A percentile compares a stretch with the other conserved stretches of the same genome.
These are phyloP conservation scores for Denticeps clupeoides DNA, from an alignment of 2,797 vertebrate species.

Conservation along the genomic window DNA sequence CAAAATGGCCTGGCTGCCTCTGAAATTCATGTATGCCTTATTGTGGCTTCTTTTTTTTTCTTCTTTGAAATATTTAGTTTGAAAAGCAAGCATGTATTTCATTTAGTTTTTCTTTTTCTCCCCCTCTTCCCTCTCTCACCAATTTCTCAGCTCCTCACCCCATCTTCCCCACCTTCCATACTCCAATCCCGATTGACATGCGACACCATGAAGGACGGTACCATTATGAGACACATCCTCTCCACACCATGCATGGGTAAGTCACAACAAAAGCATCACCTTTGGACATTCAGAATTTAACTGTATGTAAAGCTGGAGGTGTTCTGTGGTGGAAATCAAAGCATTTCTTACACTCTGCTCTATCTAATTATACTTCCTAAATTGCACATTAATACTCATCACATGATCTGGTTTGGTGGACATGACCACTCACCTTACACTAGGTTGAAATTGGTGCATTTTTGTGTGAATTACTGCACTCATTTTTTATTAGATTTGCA, in stretches of 20 bases:
- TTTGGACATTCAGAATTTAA: no score
- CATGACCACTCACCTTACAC: no score
- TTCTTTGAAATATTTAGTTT: conserved; percentile 19
- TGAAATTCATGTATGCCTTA: conserved; percentile 51
- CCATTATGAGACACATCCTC: conserved; percentile 87
- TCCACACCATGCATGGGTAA: conserved; percentile 88
- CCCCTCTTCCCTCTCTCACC: conserved; percentile 15
- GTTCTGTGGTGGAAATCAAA: no score
- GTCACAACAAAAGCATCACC: no score
- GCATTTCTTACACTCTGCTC: no score
- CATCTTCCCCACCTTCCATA: conserved; percentile 85
- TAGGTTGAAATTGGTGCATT: no score
- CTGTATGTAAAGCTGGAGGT: no score
- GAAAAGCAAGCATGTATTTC: conserved; percentile 24
- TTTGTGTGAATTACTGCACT: no score
- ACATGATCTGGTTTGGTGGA: no score
- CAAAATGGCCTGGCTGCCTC: conserved; percentile 42
- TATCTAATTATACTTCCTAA: no score
- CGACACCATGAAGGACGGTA: conserved; percentile 93
- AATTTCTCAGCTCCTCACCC: conserved; percentile 73
- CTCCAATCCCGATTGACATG: conserved; percentile 89
- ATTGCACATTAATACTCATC: no score
- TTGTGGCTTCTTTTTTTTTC: conserved; percentile 14
- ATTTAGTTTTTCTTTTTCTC: conserved; percentile 19
- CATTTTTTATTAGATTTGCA: no score